Base-by-base conservation (phyloP, 1,140 invertebrate species). In the Trichomalopsis sarcophagae region DNA sequence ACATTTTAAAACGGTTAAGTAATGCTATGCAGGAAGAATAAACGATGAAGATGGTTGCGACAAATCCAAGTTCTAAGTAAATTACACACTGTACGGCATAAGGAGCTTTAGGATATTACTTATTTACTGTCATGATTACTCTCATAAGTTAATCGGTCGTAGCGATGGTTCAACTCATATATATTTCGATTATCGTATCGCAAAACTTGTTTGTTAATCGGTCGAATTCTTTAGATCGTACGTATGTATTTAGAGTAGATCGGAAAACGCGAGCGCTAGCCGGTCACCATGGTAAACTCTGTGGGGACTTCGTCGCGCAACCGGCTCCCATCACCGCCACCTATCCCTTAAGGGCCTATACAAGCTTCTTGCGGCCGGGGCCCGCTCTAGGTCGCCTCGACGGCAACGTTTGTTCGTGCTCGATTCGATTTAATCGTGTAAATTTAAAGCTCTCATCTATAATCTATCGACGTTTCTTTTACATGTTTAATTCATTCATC, bases 301-400 rank as follows among this genome's bases (percentile, higher is more conserved):
- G 77, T 84, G 77, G 86, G 89, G 86, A 89, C 87, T 89, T 87
- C 80, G 82, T 91, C 90, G 90, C 90, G 89, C 92, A 92, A 93
- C 91, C 91, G 90, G 91, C 92, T 92, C 86, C 88, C 89, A 91
- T 88, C 90, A 92, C 91, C 91, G 90, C 89, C 91, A 90, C 82
- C 88, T 89, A 87, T 71, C 81, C 73, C 21, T 85, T 85, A 84
- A 71, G 75, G 27, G 62, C 74, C 55, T 68, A 6, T 6, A 68
- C 14, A 68, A 76, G 21, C 6, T 17, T 62, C 33, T 50, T 62
- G 69, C 68, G 27, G 7, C 10, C 27, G 27, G 21, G 17, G 44
- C 17, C 40, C 36, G 33, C n/a, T 9, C 14, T 23, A 9, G 77
- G 14, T 30, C 10, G 40, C 7, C 17, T 17, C 36, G 30, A 33